These are phyloP conservation scores for Notoglanidium macrostoma DNA, from an alignment of 2,797 vertebrate genomes.

Conservation along the genomic window DNA sequence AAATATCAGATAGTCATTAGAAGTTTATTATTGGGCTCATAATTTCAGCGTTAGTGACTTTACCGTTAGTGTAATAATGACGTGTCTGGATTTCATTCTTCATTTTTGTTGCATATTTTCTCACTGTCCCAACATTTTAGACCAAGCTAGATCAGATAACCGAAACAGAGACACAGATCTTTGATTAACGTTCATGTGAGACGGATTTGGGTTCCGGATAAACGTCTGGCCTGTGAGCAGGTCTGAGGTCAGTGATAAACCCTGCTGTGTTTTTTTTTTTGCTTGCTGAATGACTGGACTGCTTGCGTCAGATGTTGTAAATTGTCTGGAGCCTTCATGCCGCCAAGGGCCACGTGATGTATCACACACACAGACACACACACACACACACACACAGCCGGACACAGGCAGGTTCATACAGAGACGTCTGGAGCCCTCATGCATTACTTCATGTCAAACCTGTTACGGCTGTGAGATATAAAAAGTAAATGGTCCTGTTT, in stretches of 20 bases:
- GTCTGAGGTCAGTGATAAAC: slow-evolving; percentile 42
- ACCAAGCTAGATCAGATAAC: not conserved
- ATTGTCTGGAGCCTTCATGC: slow-evolving; percentile 53
- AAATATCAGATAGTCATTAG: not conserved
- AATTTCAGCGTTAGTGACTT: not conserved
- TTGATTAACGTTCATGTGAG: not conserved
- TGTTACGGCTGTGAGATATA: slow-evolving; percentile 42
- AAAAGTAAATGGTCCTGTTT: slow-evolving; percentile 34
- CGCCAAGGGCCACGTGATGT: slow-evolving; percentile 44
- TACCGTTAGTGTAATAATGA: not conserved
- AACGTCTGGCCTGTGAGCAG: slow-evolving; percentile 25
- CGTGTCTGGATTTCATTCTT: not conserved
- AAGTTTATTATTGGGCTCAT: not conserved
- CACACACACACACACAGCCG: slow-evolving; percentile 35
- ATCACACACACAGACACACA: slow-evolving; percentile 13
- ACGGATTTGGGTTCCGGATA: not conserved
- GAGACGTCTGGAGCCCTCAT: slow-evolving; percentile 40
- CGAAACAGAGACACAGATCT: not conserved
- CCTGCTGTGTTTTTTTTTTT: slow-evolving; percentile 4
- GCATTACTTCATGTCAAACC: slow-evolving; percentile 55
- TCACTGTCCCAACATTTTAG: not conserved
- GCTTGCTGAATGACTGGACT: slow-evolving; percentile 24
- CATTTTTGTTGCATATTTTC: not conserved
- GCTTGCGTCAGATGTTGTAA: slow-evolving; percentile 50
- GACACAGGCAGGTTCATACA: slow-evolving; percentile 34